Conservation (phyloP, 2,797 vertebrate species). For the Phoxinus dragarum region DNA sequence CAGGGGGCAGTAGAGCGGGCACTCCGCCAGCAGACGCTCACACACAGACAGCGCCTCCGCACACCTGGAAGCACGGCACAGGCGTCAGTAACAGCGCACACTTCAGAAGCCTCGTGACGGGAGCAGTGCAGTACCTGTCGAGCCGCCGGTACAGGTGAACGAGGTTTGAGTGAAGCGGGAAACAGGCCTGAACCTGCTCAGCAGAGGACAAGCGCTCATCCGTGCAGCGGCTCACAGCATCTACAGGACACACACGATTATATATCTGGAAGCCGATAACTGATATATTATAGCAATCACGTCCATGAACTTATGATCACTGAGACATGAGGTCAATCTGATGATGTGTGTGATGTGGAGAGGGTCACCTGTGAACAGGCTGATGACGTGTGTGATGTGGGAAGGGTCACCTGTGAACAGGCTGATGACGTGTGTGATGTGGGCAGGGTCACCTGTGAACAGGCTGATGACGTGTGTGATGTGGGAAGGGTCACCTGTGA, state of each 20-base stretch:
- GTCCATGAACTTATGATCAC: too few relatives aligned
- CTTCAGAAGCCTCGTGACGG: neutral
- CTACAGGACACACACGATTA: slow-evolving; percentile 68
- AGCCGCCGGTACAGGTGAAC: slow-evolving; percentile 82
- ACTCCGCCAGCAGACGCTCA: slow-evolving; percentile 77
- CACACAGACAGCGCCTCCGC: slow-evolving; percentile 83
- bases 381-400: too few relatives aligned
- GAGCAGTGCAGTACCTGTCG: slow-evolving; percentile 76
- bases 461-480: too few relatives aligned
- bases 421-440: too few relatives aligned
- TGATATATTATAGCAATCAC: too few relatives aligned
- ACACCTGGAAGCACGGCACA: slow-evolving; percentile 73
- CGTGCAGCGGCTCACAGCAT: slow-evolving; percentile 84
- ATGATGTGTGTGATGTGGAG: too few relatives aligned
- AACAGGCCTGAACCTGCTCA: slow-evolving; percentile 79
- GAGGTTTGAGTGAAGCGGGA: slow-evolving; percentile 90
- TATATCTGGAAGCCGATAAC: too few relatives aligned
- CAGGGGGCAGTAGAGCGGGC: slow-evolving; percentile 83
- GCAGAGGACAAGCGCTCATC: slow-evolving; percentile 76
- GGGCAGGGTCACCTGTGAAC: too few relatives aligned
- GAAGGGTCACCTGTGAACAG: too few relatives aligned
- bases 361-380: too few relatives aligned
- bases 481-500: too few relatives aligned
- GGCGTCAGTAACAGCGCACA: neutral
- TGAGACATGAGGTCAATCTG: too few relatives aligned